Conservation (phyloP, 2,797 vertebrate genomes). For the Miichthys miiuy region DNA sequence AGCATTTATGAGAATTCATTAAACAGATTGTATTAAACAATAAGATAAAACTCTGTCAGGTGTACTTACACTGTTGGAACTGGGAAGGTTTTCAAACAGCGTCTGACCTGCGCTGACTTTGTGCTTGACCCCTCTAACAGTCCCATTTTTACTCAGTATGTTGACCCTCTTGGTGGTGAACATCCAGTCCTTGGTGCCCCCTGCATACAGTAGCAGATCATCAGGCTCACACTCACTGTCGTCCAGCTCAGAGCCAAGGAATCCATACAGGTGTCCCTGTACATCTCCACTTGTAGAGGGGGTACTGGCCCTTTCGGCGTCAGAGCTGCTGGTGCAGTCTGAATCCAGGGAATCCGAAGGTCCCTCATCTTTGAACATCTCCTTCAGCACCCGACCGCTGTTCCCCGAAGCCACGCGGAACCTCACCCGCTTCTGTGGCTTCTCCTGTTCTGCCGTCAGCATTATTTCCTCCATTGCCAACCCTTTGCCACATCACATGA, state of each 20-base stretch:
- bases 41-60: background rate
- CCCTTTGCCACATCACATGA: slow-evolving; percentile 85
- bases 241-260: slow-evolving; percentile 86
- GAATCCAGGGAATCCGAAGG: slow-evolving; percentile 92
- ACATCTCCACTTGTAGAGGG: slow-evolving; percentile 86
- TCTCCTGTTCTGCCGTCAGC: slow-evolving; percentile 80
- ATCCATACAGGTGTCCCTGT: slow-evolving; percentile 85
- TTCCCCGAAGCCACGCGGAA: slow-evolving; percentile 96
- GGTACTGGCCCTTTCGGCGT: slow-evolving; percentile 89
- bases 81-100: slow-evolving; percentile 93
- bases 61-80: slow-evolving; percentile 89
- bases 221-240: slow-evolving; percentile 90
- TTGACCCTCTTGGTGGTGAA: slow-evolving; percentile 94
- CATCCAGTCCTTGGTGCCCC: slow-evolving; percentile 88
- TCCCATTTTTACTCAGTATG: slow-evolving; percentile 98
- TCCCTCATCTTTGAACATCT: slow-evolving; percentile 93
- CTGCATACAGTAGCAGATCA: slow-evolving; percentile 90
- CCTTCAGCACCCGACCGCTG: slow-evolving; percentile 95
- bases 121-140: slow-evolving; percentile 96
- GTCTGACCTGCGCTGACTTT: slow-evolving; percentile 98
- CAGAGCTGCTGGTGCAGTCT: slow-evolving; percentile 93
- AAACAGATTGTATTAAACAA: background rate
- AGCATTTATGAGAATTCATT: background rate
- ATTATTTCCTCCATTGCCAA: slow-evolving; percentile 84
- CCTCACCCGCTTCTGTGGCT: slow-evolving; percentile 92